These are phyloP conservation scores for Aphaenogaster rudis DNA, from an alignment of 1,140 invertebrate genomes.

Conservation along the genomic window DNA sequence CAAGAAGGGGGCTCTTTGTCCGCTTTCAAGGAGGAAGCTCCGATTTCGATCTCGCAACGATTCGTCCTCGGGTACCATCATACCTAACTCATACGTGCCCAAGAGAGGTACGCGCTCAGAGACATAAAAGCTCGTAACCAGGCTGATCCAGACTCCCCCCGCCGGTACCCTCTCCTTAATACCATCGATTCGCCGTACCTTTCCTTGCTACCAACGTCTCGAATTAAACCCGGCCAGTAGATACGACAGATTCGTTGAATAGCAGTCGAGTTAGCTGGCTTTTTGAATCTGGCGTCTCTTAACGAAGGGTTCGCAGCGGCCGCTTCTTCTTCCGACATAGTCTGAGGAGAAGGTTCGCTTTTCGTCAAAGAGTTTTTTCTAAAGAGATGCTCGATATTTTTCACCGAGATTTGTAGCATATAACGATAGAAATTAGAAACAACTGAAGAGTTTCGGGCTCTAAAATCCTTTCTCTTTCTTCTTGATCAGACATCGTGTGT, in stretches of 20 bases:
- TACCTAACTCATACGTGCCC: conserved; percentile 69
- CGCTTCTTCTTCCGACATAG: not conserved
- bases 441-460: not conserved
- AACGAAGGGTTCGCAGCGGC: conserved; percentile 32
- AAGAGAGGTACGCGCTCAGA: conserved; percentile 65
- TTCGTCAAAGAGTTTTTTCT: not conserved
- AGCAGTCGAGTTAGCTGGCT: conserved; percentile 47
- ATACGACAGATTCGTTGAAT: conserved; percentile 57
- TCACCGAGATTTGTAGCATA: not conserved
- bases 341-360: conserved; percentile 8
- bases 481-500: not conserved
- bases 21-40: conserved; percentile 72
- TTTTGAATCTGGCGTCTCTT: conserved; percentile 31
- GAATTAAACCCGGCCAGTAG: conserved; percentile 66
- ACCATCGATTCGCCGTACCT: conserved; percentile 37
- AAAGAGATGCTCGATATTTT: not conserved
- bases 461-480: not conserved
- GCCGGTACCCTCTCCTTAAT: not conserved
- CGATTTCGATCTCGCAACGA: conserved; percentile 77
- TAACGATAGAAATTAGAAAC: conserved; percentile 6
- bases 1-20: conserved; percentile 63
- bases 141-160: conserved; percentile 58
- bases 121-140: conserved; percentile 74
- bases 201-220: conserved; percentile 57
- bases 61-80: conserved; percentile 61